Conservation (phyloP, 2,797 vertebrate species). For the Xiphophorus birchmanni region DNA sequence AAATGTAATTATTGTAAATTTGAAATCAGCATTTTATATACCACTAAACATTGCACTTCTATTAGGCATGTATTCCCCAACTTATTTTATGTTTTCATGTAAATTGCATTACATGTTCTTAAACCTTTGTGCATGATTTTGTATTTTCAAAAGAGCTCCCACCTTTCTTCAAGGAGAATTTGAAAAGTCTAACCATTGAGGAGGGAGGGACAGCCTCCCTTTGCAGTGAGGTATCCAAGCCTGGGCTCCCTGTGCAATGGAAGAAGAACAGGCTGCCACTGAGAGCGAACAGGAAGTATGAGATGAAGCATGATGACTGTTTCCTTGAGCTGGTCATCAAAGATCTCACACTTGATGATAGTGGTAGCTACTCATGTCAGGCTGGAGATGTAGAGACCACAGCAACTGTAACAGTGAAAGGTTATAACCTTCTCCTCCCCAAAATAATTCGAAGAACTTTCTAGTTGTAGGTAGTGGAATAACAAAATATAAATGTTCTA, state of each 20-base stretch:
- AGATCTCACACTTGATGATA: slow-evolving; percentile 81
- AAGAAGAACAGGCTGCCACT: slow-evolving; percentile 82
- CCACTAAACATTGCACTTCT: background rate
- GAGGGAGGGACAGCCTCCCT: slow-evolving; percentile 65
- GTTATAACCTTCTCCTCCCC: background rate
- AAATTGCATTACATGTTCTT: background rate
- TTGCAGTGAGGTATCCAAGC: slow-evolving; percentile 79
- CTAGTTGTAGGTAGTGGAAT: background rate
- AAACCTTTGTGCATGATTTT: background rate
- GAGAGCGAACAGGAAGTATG: slow-evolving; percentile 78
- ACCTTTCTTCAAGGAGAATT: slow-evolving; percentile 54
- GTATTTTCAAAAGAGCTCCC: slow-evolving; percentile 67
- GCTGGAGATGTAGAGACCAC: slow-evolving; percentile 60
- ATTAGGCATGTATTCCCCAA: background rate
- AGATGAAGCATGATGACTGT: slow-evolving; percentile 79
- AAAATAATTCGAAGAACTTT: background rate
- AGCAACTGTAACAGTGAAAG: slow-evolving; percentile 24
- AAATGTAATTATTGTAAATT: background rate
- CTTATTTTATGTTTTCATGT: background rate
- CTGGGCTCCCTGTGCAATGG: slow-evolving; percentile 77
- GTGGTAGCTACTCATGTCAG: slow-evolving; percentile 82
- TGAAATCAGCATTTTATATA: background rate
- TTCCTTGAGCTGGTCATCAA: slow-evolving; percentile 80
- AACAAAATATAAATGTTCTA: background rate
- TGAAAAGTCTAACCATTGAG: slow-evolving; percentile 56